Percentiles rank a stretch among this genome's conserved stretches.
These are phyloP conservation scores for Catharus fuscescens DNA, from an alignment of 2,113 vertebrate genomes.

Conservation along the genomic window DNA sequence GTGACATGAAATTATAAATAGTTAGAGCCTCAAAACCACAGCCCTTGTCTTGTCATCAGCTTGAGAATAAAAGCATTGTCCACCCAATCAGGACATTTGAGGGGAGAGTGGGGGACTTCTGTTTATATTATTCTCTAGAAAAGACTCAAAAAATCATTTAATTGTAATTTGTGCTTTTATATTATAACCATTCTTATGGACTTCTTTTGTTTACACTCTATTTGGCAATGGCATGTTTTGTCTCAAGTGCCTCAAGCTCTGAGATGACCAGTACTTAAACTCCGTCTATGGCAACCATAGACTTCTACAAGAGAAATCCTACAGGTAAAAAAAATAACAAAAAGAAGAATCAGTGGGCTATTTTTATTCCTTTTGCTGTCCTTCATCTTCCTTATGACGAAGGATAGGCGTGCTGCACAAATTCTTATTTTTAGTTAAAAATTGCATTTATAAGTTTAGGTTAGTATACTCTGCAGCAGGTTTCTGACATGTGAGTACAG, in stretches of 20 bases:
- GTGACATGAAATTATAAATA: background rate
- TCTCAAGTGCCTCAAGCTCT: background rate
- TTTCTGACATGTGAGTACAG: background rate
- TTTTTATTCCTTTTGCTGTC: background rate
- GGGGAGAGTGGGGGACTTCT: fast-evolving
- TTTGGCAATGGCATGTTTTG: background rate
- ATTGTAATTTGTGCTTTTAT: background rate
- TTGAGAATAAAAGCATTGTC: background rate
- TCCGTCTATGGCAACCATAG: background rate
- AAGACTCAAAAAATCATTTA: background rate
- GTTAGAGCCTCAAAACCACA: background rate
- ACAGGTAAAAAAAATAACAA: background rate
- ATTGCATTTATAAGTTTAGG: background rate
- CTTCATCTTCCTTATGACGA: background rate
- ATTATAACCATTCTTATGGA: background rate
- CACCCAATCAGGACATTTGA: background rate
- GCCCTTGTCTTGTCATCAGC: background rate
- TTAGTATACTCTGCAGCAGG: background rate
- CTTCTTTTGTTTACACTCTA: background rate
- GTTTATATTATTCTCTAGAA: background rate
- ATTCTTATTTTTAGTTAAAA: background rate
- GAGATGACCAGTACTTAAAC: background rate
- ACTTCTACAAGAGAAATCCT: background rate
- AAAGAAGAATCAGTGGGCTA: background rate
- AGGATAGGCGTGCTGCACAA: background rate